These are phyloP conservation scores for Trachelus troglodyta DNA, from an alignment of 2,888 invertebrate species.

Conservation along the genomic window DNA sequence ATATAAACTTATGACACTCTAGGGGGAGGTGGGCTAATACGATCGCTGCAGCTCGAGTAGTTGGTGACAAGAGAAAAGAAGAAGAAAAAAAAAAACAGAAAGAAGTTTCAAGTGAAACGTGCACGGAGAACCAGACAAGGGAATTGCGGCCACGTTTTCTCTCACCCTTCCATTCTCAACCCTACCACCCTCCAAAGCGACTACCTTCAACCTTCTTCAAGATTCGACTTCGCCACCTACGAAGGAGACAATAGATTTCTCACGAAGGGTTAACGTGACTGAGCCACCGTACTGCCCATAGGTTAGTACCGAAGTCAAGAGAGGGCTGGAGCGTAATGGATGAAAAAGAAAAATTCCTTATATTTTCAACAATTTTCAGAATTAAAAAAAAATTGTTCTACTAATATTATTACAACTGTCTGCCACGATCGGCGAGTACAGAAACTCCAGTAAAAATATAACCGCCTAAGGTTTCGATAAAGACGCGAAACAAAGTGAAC, in stretches of 20 bases:
- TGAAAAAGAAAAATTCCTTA: neutral
- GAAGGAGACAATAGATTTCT: constrained; percentile 41
- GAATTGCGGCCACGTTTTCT: neutral
- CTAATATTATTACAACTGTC: neutral
- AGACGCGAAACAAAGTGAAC: neutral
- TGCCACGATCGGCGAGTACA: neutral
- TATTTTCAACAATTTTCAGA: neutral
- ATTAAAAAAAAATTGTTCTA: neutral
- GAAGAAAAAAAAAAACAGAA: constrained; percentile 22
- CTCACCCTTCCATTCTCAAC: constrained; percentile 32
- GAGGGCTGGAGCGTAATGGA: neutral
- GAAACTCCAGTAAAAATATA: neutral
- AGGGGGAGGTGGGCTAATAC: constrained; percentile 35
- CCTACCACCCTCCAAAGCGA: neutral
- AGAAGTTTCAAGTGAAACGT: constrained; percentile 15
- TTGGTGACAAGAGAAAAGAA: constrained; percentile 33
- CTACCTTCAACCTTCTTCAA: neutral
- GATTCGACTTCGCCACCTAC: neutral
- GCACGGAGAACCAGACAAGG: constrained; percentile 10
- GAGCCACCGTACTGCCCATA: constrained; percentile 24
- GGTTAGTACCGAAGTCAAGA: neutral
- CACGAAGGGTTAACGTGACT: constrained; percentile 40
- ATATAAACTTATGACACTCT: constrained; percentile 37
- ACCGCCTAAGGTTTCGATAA: neutral
- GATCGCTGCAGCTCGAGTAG: constrained; percentile 27